A percentile compares a stretch with the other conserved stretches of the same genome.
phyloP scores from a whole-genome alignment of 2,888 invertebrate species.

The Leptinotarsa tumamoca region DNA sequence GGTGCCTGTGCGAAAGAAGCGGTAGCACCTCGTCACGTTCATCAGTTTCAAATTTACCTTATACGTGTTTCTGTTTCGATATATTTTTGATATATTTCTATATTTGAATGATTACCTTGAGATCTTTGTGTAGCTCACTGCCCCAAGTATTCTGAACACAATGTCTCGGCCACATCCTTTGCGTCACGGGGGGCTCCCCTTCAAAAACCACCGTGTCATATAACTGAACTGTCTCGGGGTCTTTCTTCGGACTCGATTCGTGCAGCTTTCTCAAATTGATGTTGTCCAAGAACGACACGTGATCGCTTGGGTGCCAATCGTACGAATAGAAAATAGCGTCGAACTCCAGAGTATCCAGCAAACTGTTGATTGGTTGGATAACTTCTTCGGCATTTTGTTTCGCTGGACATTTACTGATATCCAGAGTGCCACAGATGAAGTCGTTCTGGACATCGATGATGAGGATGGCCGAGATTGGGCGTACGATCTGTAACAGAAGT shows the following conservation, averaged over 20 bases:
- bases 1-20: too few species aligned
- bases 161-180: slow-evolving; percentile 94
- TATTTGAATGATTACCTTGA: slow-evolving; percentile 73
- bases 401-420: slow-evolving; percentile 91
- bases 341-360: slow-evolving; percentile 83
- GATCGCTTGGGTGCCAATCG: slow-evolving; percentile 97
- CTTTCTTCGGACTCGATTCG: slow-evolving; percentile 75
- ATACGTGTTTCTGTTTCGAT: too few species aligned
- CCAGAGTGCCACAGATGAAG: slow-evolving; percentile 92
- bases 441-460: slow-evolving; percentile 98
- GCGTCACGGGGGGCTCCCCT: slow-evolving; percentile 84
- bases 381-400: slow-evolving; percentile 91
- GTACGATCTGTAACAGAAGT: slow-evolving; percentile 48
- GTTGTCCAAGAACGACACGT: slow-evolving; percentile 96
- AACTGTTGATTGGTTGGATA: slow-evolving; percentile 87
- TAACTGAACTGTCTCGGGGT: slow-evolving; percentile 77
- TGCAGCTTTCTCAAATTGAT: slow-evolving; percentile 76
- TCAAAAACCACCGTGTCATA: slow-evolving; percentile 93
- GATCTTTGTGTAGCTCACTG: slow-evolving; percentile 87
- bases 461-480: slow-evolving; percentile 85
- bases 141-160: slow-evolving; percentile 97
- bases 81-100: too few species aligned
- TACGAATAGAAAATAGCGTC: slow-evolving; percentile 90
- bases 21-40: too few species aligned
- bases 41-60: too few species aligned